Evolutionary conservation across 1,140 invertebrate genomes (phyloP), one percentile per base, ranked within the genome.

Genomic region (Drosophila littoralis): DNA sequence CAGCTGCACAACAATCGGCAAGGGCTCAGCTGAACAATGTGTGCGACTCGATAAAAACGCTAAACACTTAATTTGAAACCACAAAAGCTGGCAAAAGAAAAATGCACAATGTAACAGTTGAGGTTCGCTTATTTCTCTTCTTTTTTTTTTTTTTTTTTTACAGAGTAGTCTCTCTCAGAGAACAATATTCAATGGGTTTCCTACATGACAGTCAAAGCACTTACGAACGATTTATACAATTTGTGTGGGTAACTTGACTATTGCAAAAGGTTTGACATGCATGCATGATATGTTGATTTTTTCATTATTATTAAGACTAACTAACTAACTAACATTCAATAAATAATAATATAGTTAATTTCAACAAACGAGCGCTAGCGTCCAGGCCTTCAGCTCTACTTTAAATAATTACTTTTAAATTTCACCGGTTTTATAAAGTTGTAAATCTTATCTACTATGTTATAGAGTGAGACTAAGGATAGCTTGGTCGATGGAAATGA

Each of bases 11-110:
- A 48, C 13, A 46, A 8, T 54, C n/a, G 38, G 42, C 45, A 38
- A 35, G n/a, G 35, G 32, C 36, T 40, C 28, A 35, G 64, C 17
- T 45, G 13, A 7, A 52, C n/a, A 52, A 13, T 59, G 64, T 54
- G 45, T 55, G 77, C 22, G 46, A 70, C 64, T 77, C 65, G 79
- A 65, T 46, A 61, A 54, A 73, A 63, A 64, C 67, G 45, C 79
- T 68, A 72, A 64, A 74, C 77, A 83, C 84, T 86, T 89, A 86
- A 89, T 89, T 79, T 79, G 77, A 76, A 81, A 79, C 72, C 79
- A 64, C 65, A 83, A 65, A 55, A 59, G 32, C 28, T 7, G 40
- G 48, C 48, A 28, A 75, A 65, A 43, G 60, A 52, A 66, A 52
- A 75, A 52, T 66, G 63, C 35, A 43, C 40, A 77, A 65, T 88